A percentile compares a stretch with the other conserved stretches of the same genome.
phyloP scores from a whole-genome alignment of 2,113 vertebrate species.

The Ondatra zibethicus region DNA sequence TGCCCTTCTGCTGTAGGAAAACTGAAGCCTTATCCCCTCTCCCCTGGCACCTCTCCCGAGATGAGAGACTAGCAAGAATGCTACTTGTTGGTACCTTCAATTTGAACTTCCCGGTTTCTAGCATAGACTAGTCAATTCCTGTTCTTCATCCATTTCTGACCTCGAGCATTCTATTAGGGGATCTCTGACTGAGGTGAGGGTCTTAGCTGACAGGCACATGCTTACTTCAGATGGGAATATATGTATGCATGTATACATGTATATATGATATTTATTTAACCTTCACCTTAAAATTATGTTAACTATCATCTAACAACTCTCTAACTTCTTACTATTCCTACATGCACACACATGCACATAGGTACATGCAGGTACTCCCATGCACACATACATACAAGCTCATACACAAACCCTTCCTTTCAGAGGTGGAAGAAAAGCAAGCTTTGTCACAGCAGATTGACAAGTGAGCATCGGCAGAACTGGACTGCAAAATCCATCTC shows the following conservation, averaged over 20 bases:
- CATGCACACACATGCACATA: neutral
- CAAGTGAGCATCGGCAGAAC: neutral
- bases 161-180: neutral
- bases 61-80: neutral
- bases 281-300: slow-evolving; percentile 34
- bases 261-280: neutral
- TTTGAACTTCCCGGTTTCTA: neutral
- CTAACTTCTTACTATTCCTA: too few relatives aligned
- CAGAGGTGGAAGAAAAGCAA: neutral
- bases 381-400: too few relatives aligned
- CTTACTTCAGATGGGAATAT: neutral
- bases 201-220: neutral
- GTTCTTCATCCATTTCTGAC: neutral
- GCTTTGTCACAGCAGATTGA: neutral
- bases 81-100: neutral
- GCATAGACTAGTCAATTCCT: neutral
- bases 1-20: neutral
- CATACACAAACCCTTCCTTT: neutral
- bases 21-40: neutral
- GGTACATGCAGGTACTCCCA: neutral
- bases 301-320: neutral
- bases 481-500: neutral
- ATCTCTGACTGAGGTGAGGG: neutral
- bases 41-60: neutral
- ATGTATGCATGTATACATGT: neutral